Evolutionary conservation across 2,113 vertebrate genomes (phyloP), one percentile per base, ranked within the genome.

Genomic region (Platichthys flesus): DNA sequence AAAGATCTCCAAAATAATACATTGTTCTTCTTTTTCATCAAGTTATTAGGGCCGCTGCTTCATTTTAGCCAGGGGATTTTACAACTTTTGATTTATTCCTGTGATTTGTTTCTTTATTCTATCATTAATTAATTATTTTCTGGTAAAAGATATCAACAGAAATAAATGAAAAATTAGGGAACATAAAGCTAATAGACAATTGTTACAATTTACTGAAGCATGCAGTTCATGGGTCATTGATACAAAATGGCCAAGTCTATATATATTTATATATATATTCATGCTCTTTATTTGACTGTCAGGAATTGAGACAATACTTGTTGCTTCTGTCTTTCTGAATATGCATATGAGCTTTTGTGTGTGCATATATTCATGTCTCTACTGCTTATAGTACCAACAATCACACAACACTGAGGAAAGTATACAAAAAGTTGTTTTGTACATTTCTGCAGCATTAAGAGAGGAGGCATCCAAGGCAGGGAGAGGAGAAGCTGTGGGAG

Each of bases 231-330:
- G 58, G 28, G 8, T n/a, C 40, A 64, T 28, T 26, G 40, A 65
- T 23, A 59, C 47, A 76, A 58, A 52, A 61, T 80, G 65, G 69
- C 42, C 47, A 70, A 15, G 3, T 77, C 13, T 59, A 26, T 64
- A 14, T 78, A 58, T 24, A 24, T 24, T 24, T 61, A 55, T 77
- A 9, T 59, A 31, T 78, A 58, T 62, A 55, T 28, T 77, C 90
- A 90, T 87, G 85, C 78, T 71, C 10, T 79, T 59, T 21, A 75
- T 52, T 72, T 26, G 62, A 63, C 79, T 78, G 49, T 68, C 23
- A 76, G 28, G 13, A 67, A 65, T 42, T 13, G 75, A 72, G 64
- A 75, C n/a, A 58, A 31, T 12, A 21, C 1, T 21, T 74, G 9
- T 60, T 71, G 18, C 12, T 47, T 49, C 10, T 67, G 40, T 83